A percentile compares a stretch with the other conserved stretches of the same genome.
Conservation (phyloP, 2,113 vertebrate genomes). For the Leucosticte australis region DNA sequence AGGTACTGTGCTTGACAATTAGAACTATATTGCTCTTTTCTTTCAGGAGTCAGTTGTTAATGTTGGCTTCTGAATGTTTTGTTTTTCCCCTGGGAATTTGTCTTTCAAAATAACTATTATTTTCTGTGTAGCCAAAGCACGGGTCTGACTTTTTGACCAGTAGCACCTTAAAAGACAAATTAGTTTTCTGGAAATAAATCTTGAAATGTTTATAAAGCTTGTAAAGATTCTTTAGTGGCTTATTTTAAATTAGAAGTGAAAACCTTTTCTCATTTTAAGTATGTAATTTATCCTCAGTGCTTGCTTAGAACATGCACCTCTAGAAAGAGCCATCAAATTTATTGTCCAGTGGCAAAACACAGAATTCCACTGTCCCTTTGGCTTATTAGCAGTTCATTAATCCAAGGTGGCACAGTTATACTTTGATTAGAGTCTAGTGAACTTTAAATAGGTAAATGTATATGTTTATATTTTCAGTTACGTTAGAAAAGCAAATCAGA, state of each 20-base stretch:
- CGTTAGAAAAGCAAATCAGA: neutral
- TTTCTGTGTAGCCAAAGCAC: neutral
- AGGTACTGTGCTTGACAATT: neutral
- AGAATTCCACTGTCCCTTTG: neutral
- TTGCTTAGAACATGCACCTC: neutral
- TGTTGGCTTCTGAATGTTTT: neutral
- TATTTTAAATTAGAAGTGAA: neutral
- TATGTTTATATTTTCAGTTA: neutral
- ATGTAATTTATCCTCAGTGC: neutral
- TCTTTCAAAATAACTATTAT: neutral
- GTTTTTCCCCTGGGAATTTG: neutral
- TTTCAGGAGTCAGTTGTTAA: neutral
- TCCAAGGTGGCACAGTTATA: neutral
- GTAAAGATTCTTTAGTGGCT: neutral
- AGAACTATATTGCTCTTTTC: neutral
- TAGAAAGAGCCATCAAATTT: neutral
- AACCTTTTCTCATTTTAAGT: neutral
- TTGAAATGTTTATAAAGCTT: neutral
- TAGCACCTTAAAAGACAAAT: neutral
- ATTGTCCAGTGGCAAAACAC: neutral
- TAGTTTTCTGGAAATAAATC: neutral
- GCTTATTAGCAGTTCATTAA: neutral
- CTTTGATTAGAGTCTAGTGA: neutral
- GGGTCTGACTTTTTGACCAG: neutral
- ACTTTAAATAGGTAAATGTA: neutral